Conservation (phyloP, 2,113 vertebrate genomes). For the Psilopsiagon aymara region DNA sequence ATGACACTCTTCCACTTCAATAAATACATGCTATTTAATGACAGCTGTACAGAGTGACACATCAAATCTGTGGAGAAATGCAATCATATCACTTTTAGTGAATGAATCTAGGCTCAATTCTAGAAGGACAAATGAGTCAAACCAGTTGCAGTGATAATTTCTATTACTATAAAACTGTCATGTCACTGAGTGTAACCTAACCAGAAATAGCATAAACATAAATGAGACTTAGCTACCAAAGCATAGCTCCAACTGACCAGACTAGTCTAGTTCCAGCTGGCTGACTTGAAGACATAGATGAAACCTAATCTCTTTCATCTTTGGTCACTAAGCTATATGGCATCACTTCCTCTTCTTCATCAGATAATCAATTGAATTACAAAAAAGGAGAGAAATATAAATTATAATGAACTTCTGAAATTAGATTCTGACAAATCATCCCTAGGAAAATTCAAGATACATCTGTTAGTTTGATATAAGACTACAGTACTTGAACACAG, state of each 20-base stretch:
- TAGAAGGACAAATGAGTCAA: background rate
- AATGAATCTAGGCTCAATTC: background rate
- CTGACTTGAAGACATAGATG: background rate
- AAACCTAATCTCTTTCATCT: background rate
- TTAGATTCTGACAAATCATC: background rate
- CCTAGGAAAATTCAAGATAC: background rate
- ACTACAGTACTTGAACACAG: background rate
- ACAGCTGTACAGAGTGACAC: background rate
- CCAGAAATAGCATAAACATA: background rate
- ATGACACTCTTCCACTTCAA: background rate
- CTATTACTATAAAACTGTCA: background rate
- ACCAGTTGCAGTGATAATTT: background rate
- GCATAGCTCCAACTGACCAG: background rate
- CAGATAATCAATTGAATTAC: background rate
- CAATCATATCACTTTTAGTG: accelerated
- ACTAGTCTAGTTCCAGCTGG: background rate
- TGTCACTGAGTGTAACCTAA: background rate
- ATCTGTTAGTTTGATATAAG: background rate
- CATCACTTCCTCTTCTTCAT: background rate
- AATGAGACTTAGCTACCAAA: background rate
- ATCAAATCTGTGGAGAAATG: background rate
- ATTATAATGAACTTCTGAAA: background rate
- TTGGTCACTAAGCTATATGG: background rate
- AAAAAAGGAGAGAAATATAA: background rate
- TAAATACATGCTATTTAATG: background rate